These are phyloP conservation scores for Chrysolina americana DNA, from an alignment of 2,888 invertebrate species.

Conservation along the genomic window DNA sequence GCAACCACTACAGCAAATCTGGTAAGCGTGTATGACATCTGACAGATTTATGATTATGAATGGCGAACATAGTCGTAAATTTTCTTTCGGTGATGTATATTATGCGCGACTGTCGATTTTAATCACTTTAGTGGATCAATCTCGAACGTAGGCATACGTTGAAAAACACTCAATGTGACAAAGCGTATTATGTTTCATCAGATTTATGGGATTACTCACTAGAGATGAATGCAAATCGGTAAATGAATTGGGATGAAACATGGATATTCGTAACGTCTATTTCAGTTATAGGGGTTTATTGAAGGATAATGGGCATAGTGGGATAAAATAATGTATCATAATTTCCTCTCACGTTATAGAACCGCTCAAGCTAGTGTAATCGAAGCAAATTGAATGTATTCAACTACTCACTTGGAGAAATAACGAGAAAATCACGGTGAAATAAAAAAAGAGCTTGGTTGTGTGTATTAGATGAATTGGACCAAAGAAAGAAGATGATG, in stretches of 20 bases:
- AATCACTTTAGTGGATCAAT: not conserved
- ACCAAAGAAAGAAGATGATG: too few species aligned
- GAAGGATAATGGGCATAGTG: too few species aligned
- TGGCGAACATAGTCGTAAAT: not conserved
- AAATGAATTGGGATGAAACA: not conserved
- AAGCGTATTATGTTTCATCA: not conserved
- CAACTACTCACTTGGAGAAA: too few species aligned
- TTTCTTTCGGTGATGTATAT: not conserved
- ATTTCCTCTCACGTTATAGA: too few species aligned
- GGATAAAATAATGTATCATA: too few species aligned
- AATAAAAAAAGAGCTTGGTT: too few species aligned
- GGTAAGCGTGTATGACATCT: not conserved
- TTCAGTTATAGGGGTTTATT: too few species aligned
- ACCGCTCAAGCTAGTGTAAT: too few species aligned
- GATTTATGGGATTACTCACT: conserved; percentile 2
- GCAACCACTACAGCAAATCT: not conserved
- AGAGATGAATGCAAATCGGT: not conserved
- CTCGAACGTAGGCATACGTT: not conserved
- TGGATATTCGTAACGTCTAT: too few species aligned
- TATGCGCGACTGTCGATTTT: not conserved
- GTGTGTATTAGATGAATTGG: too few species aligned
- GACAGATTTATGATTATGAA: not conserved
- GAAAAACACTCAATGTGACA: not conserved
- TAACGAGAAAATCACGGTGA: too few species aligned
- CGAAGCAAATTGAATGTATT: too few species aligned